phyloP scores from a whole-genome alignment of 2,888 invertebrate genomes.

The Penaeus monodon region DNA sequence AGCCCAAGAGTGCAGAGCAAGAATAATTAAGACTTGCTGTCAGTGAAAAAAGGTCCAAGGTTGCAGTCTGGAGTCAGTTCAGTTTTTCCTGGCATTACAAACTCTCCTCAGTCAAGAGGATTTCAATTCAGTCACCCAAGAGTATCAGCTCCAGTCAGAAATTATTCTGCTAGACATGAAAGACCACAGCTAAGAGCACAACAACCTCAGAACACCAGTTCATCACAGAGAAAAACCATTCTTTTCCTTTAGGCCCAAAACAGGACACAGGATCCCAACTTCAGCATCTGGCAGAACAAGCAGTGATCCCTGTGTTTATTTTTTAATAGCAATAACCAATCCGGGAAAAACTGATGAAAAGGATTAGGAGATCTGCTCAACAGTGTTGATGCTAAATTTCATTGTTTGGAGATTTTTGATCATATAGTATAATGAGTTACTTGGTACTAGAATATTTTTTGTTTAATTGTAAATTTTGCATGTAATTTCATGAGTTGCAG shows the following conservation, averaged over 20 bases:
- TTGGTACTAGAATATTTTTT: background rate
- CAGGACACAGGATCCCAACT: too few relatives aligned
- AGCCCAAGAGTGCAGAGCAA: background rate
- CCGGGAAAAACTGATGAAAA: conserved; percentile 27
- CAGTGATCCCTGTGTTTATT: background rate
- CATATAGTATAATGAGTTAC: background rate
- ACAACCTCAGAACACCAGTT: too few relatives aligned
- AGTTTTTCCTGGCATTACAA: too few relatives aligned
- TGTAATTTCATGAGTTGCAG: background rate
- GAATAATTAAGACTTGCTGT: too few relatives aligned
- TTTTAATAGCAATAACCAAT: background rate
- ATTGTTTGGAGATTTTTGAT: conserved; percentile 43
- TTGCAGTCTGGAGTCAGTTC: too few relatives aligned
- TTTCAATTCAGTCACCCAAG: background rate
- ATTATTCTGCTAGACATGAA: too few relatives aligned
- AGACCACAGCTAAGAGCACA: too few relatives aligned
- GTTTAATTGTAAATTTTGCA: too few relatives aligned
- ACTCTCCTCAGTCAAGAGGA: too few relatives aligned
- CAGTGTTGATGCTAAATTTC: conserved; percentile 37
- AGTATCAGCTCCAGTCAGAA: background rate
- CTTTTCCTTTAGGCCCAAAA: too few relatives aligned
- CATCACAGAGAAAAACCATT: too few relatives aligned
- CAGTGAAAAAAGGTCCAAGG: too few relatives aligned
- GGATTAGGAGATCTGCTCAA: conserved; percentile 34
- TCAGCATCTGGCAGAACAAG: background rate